phyloP scores from a whole-genome alignment of 1,140 invertebrate genomes.

The Ostrea edulis region DNA sequence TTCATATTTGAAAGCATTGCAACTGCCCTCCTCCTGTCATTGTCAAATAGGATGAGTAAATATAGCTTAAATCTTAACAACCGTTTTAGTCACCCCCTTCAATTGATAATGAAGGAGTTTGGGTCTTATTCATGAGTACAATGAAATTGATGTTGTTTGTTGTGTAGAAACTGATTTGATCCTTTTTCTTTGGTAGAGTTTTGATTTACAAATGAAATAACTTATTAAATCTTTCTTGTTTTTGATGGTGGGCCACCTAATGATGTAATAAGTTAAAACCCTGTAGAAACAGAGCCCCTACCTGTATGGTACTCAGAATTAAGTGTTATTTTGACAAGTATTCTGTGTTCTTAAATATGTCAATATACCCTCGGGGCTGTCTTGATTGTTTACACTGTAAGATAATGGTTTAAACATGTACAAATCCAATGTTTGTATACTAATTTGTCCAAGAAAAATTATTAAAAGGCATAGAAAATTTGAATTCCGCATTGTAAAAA shows the following conservation, averaged over 20 bases:
- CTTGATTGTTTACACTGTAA: background rate
- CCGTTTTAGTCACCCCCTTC: background rate
- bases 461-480: background rate
- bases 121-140: background rate
- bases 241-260: background rate
- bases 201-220: background rate
- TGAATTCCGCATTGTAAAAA: background rate
- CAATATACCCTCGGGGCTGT: background rate
- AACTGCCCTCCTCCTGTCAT: background rate
- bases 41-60: background rate
- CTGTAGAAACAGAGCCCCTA: background rate
- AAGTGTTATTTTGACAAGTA: conserved; percentile 33
- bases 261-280: conserved; percentile 6
- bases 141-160: background rate
- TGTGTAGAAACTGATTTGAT: no score
- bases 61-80: background rate
- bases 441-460: background rate
- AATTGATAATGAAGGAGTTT: conserved; percentile 6
- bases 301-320: background rate
- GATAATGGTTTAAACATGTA: conserved; percentile 6
- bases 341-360: background rate
- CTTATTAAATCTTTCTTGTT: background rate
- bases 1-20: conserved; percentile 5
- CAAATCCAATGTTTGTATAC: background rate
- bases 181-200: background rate